A percentile compares a stretch with the other conserved stretches of the same genome.
phyloP scores from a whole-genome alignment of 2,113 vertebrate genomes.

The Xenus cinereus region DNA sequence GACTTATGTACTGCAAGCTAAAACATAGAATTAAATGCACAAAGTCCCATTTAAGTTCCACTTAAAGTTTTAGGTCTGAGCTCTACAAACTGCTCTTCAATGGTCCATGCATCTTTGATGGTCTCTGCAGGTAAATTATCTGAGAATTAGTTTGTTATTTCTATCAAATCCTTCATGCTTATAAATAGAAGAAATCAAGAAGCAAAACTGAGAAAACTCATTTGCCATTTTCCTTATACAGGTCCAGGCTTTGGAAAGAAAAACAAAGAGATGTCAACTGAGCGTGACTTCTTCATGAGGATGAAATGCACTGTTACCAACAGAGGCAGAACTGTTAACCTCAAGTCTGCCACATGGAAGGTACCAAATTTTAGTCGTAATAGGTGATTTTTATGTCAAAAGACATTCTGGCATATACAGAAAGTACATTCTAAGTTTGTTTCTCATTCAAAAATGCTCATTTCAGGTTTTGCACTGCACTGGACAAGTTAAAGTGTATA shows the following conservation, averaged over 20 bases:
- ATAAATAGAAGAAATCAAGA: background rate
- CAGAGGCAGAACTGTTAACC: conserved; percentile 88
- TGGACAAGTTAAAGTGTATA: conserved; percentile 83
- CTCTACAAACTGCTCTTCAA: background rate
- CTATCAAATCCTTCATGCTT: background rate
- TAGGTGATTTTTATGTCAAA: background rate
- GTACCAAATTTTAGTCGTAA: conserved; percentile 62
- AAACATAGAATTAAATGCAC: background rate
- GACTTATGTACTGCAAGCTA: background rate
- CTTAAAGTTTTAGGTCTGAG: background rate
- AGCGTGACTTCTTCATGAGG: conserved; percentile 92
- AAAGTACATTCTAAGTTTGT: background rate
- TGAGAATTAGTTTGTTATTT: background rate
- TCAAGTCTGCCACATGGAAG: conserved; percentile 96
- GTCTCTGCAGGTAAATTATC: background rate
- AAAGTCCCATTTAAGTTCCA: background rate
- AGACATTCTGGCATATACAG: background rate
- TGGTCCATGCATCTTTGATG: background rate
- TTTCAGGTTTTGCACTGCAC: conserved; percentile 92
- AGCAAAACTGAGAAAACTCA: background rate
- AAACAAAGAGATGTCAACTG: conserved; percentile 76
- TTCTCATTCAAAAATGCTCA: background rate
- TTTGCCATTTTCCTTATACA: background rate
- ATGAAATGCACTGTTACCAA: conserved; percentile 93
- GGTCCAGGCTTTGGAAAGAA: conserved; percentile 87